Base-by-base conservation (phyloP, 2,113 vertebrate species). In the Perca fluviatilis region DNA sequence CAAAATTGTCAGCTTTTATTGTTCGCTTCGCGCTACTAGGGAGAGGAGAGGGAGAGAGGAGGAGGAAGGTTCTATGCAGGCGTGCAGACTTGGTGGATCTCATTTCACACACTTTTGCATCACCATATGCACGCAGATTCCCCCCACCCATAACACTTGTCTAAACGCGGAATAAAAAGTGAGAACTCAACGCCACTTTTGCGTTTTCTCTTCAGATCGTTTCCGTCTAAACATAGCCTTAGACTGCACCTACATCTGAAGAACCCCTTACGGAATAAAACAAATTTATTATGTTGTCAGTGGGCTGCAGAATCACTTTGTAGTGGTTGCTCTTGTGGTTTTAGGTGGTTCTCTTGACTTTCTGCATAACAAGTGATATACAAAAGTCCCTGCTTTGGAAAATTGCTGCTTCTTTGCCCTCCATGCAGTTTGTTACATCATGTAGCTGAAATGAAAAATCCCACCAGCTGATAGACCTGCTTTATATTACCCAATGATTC, bases 361-460 rank as follows among this genome's bases (percentile, higher is more conserved):
- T 60, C n/a, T 64, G 72, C 62, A 61, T 73, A 54, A 51, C 27
- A 75, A 77, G 19, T 75, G 33, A 69, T 47, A 25, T 25, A 47
- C 25, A 57, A 47, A 82, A 21, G 5, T 18, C 19, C 21, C 36
- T 2, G 11, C 33, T 79, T 56, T 51, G 50, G 49, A 75, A 66
- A 67, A 25, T 13, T 60, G 14, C 36, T 75, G 47, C 33, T 7
- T 33, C 19, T 71, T 58, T 74, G n/a, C 18, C 72, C 60, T 71
- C 23, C 4, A 14, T 79, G 69, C 33, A n/a, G 3, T 56, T 58
- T 65, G 36, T 77, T 58, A 60, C 58, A 74, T 76, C 68, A 36
- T 83, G 64, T 25, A 58, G 40, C 30, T 15, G 16, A 57, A 76
- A 62, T 80, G 16, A 54, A 79, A 90, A 86, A 33, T 75, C 61